A percentile compares a stretch with the other conserved stretches of the same genome.
These are phyloP conservation scores for Polymixis flavicincta DNA, from an alignment of 2,888 invertebrate genomes.

Conservation along the genomic window DNA sequence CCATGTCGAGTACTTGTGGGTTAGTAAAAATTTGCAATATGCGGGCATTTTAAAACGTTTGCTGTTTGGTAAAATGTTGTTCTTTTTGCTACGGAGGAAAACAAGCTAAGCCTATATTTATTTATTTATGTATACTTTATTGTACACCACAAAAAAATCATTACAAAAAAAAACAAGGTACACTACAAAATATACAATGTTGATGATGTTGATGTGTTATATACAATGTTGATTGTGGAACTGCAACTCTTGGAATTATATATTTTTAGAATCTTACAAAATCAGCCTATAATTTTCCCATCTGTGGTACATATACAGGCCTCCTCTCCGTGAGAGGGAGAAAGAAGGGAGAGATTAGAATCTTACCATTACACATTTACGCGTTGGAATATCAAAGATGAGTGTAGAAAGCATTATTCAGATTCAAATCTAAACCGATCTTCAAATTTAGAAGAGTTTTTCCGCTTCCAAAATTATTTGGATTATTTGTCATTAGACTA, in stretches of 20 bases:
- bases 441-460: slow-evolving; percentile 19
- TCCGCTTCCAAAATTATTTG: slow-evolving; percentile 24
- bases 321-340: no score
- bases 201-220: no score
- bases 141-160: no score
- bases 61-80: slow-evolving; percentile 29
- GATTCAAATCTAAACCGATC: slow-evolving; percentile 13
- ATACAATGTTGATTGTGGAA: not conserved
- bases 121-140: no score
- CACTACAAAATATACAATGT: no score
- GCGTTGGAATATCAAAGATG: not conserved
- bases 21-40: slow-evolving; percentile 38
- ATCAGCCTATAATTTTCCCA: no score
- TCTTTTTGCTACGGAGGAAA: slow-evolving; percentile 8
- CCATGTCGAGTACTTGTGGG: slow-evolving; percentile 21
- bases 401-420: not conserved
- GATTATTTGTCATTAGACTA: no score
- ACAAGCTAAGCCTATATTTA: slow-evolving; percentile 4
- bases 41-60: slow-evolving; percentile 27
- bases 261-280: not conserved
- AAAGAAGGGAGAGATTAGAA: not conserved
- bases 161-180: no score
- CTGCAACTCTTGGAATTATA: not conserved
- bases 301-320: no score
- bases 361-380: not conserved